Base-by-base conservation (phyloP, 2,888 invertebrate genomes). In the Tetragnatha montana region DNA sequence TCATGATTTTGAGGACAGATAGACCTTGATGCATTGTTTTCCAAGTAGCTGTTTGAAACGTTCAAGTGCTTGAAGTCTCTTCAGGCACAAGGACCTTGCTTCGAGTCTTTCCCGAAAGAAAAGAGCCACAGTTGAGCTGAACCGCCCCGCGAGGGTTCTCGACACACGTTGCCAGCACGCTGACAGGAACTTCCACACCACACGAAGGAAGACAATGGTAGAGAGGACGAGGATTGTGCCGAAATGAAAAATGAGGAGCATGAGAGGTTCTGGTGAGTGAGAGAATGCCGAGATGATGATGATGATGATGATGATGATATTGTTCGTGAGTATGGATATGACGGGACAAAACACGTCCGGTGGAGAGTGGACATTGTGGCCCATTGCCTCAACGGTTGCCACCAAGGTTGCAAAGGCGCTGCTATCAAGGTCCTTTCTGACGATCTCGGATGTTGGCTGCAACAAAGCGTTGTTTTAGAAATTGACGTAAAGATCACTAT, bases 131-230 rank as follows among this genome's bases (percentile, higher is more conserved):
- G 17, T 60, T 60, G 12, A 17, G 60, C 12, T 60, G 60, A 60
- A 6, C 17, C 60, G 12, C 10, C 60, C 17, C 60, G 60, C 12
- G 60, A 60, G 12, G 60, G 17, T 60, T 60, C 17, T 60, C 60
- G 17, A 60, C 60, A 60, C 60, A 60, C 60, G 17, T 60, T 60
- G 60, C 60, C 60, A 17, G 14, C 60, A 60, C 60, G 68, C 51
- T 75, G 80, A 81, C 75, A 89, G 81, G 89, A 89, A 78, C 81
- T 81, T 81, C 78, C 60, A 81, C 85, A 81, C 85, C 85, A 76
- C 81, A 71, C 84, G 88, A 89, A 89, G 88, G 84, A 84, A 75
- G 79, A 89, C 88, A 81, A 80, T 81, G 88, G 80, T 78, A 80
- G 71, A 78, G 14, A 85, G 89, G 89, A 85, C 51, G 71, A 51